Percentiles rank a stretch among this genome's conserved stretches.
Evolutionary conservation across 2,797 vertebrate genomes (phyloP).

Genomic region (Mallotus villosus): DNA sequence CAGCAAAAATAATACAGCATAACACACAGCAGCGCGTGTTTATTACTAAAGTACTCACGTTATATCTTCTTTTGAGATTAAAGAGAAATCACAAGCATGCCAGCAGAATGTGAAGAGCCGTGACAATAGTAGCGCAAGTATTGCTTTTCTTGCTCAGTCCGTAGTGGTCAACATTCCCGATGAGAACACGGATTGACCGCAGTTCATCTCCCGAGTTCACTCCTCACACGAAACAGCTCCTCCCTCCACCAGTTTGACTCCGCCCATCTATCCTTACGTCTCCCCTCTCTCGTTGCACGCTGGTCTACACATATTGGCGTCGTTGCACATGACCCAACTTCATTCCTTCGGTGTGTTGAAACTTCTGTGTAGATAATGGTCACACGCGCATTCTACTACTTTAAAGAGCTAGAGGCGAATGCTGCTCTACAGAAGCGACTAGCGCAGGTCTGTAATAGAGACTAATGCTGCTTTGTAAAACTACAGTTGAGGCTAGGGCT

Average conservation of each 20-base stretch:
- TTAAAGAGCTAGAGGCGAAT: no score
- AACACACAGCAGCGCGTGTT: background rate
- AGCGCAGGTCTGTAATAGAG: background rate
- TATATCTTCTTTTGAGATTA: background rate
- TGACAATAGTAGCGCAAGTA: background rate
- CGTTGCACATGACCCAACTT: no score
- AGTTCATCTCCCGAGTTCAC: slow-evolving; percentile 26
- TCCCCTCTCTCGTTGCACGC: background rate
- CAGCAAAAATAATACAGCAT: no score
- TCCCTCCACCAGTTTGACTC: slow-evolving; percentile 57
- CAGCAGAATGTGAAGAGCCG: background rate
- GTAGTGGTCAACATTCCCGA: slow-evolving; percentile 61
- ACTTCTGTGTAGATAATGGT: no score
- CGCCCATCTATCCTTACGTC: slow-evolving; percentile 50
- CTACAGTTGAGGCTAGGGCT: no score
- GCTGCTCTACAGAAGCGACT: no score
- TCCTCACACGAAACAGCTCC: slow-evolving; percentile 46
- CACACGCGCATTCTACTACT: no score
- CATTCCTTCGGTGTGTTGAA: no score
- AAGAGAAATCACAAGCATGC: background rate
- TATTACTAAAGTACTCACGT: slow-evolving; percentile 2
- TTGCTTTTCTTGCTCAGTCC: slow-evolving; percentile 48
- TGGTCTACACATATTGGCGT: no score
- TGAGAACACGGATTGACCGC: slow-evolving; percentile 38
- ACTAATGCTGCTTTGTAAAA: background rate